Evolutionary conservation across 2,113 vertebrate species (phyloP).

Genomic region (Melanerpes aurifrons): DNA sequence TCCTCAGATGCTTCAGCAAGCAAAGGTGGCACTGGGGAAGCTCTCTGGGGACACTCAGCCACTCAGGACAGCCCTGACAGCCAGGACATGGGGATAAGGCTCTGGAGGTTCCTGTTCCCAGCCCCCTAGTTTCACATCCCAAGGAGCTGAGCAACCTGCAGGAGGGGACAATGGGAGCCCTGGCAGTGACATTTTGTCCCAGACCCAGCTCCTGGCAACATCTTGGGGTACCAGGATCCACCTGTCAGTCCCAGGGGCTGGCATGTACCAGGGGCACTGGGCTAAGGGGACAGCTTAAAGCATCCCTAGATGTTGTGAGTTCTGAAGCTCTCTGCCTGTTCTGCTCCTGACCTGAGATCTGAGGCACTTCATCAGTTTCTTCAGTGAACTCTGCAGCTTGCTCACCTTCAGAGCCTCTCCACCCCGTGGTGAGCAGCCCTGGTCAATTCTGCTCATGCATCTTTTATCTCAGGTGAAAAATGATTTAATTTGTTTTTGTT

Average conservation of each 20-base stretch:
- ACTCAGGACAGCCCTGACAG: no score
- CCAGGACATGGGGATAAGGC: not conserved
- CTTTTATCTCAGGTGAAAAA: slow-evolving; percentile 43
- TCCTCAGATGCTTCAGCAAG: no score
- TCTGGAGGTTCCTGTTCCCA: not conserved
- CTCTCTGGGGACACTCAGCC: no score
- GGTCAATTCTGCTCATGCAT: slow-evolving; percentile 6
- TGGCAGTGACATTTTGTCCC: not conserved
- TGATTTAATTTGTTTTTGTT: rapidly evolving
- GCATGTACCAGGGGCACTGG: rapidly evolving
- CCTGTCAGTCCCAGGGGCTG: not conserved
- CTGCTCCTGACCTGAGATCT: not conserved
- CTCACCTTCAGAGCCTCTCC: slow-evolving; percentile 44
- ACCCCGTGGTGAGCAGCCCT: not conserved
- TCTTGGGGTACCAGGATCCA: not conserved
- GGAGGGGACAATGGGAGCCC: not conserved
- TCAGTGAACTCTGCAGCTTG: slow-evolving; percentile 1
- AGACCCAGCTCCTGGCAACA: not conserved
- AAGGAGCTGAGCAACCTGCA: no score
- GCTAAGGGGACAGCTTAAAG: not conserved
- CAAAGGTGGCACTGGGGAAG: no score
- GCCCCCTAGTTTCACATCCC: not conserved
- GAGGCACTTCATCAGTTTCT: slow-evolving; percentile 25
- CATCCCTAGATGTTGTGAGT: not conserved
- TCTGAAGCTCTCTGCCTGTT: not conserved